Evolutionary conservation across 2,797 vertebrate genomes (phyloP), one percentile per base, ranked within the genome.

Genomic region (Smutsia gigantea): DNA sequence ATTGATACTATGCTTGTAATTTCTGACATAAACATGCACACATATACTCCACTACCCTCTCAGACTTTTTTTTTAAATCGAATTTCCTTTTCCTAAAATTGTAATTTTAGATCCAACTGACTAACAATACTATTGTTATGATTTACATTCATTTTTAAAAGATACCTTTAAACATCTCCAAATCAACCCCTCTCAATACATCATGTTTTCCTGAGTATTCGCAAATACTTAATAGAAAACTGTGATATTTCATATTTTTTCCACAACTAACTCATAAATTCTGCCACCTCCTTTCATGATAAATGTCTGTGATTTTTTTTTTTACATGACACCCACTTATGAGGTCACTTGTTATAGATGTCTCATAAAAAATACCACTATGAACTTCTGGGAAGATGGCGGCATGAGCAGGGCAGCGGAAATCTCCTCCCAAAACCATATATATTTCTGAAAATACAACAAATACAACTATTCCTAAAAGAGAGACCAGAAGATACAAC

Each of bases 161-260:
- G 14, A 93, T 82, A 97, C 14, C 51, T 92, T 97, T 39, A 94
- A 96, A 93, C 4, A 66, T 92, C 63, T 90, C 77, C 77, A 82
- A 96, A 92, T 68, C 0, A 86, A 86, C 88, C 84, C 95, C 97
- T 95, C 42, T 97, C 51, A 68, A 31, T 94, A 84, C 29, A 1
- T 97, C 59, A 61, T 93, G 55, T 93, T 98, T 96, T 97, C 86
- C 85, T 97, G 63, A 97, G 55, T n/a, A n/a, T 46, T 75, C 57
- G 96, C 78, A 63, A 86, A 97, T 97, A 97, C 87, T 87, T 89
- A 86, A 69, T 96, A 93, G 96, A 19, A 96, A 98, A 95, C 83
- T 92, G 51, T 96, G 91, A 94, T 97, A 96, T 94, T 97, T 96
- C 51, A 81, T n/a, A 77, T 97, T 97, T 98, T 98, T 96, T 79